A percentile compares a stretch with the other conserved stretches of the same genome.
Conservation (phyloP, 2,113 vertebrate species). For the Ageneiosus marmoratus region DNA sequence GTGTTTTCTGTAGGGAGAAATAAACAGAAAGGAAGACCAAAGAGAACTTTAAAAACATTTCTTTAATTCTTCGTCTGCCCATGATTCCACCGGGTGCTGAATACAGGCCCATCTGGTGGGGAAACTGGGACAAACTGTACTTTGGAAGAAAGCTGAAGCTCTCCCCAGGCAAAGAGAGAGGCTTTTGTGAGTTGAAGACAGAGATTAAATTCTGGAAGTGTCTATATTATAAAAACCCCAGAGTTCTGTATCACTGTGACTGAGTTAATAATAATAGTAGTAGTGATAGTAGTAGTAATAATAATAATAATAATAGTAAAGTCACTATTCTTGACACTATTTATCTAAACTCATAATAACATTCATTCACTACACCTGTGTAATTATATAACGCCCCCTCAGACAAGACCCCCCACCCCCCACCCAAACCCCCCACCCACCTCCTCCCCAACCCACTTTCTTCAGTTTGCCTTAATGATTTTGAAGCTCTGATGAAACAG, state of each 20-base stretch:
- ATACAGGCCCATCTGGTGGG: slow-evolving; percentile 72
- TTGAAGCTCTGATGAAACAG: background rate
- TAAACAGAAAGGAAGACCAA: slow-evolving; percentile 26
- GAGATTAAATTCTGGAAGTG: slow-evolving; percentile 37
- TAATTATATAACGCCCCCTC: too few relatives aligned
- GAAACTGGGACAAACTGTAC: slow-evolving; percentile 76
- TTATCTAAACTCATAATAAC: background rate
- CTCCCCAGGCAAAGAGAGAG: slow-evolving; percentile 64
- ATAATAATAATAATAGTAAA: background rate
- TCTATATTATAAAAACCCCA: slow-evolving; percentile 18
- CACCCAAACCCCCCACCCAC: too few relatives aligned
- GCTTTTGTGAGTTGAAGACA: slow-evolving; percentile 41
- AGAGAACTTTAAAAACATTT: slow-evolving; percentile 45
- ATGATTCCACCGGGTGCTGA: slow-evolving; percentile 66
- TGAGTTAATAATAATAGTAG: background rate
- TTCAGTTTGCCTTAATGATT: background rate
- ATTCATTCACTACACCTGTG: background rate
- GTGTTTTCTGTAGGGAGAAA: slow-evolving; percentile 37
- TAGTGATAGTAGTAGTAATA: too few relatives aligned
- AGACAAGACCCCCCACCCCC: too few relatives aligned
- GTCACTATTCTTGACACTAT: background rate
- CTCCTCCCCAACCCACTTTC: too few relatives aligned
- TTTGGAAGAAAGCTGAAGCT: slow-evolving; percentile 68
- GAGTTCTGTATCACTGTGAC: slow-evolving; percentile 8
- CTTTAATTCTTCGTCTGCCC: slow-evolving; percentile 60